Evolutionary conservation across 1,140 invertebrate species (phyloP).

Genomic region (Drosophila repleta): DNA sequence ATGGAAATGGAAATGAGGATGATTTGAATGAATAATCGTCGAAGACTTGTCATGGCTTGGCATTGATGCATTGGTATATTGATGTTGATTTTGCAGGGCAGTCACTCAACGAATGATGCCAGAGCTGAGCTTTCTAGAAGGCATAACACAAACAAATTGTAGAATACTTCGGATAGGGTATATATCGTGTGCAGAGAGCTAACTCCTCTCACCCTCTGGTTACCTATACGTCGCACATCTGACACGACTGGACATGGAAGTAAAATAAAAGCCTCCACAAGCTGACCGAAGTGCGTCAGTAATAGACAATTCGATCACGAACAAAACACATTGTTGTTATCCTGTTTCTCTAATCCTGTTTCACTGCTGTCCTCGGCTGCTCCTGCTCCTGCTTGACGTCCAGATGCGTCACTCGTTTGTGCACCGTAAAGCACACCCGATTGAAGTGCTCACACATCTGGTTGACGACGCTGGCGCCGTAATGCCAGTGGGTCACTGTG

Average conservation of each 20-base stretch:
- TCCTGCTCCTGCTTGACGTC: slow-evolving; percentile 5
- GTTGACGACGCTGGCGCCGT: slow-evolving; percentile 92
- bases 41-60: slow-evolving; percentile 1
- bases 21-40: neutral
- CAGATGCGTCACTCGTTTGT: slow-evolving; percentile 48
- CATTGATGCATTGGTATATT: no score
- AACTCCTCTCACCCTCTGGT: slow-evolving; percentile 4
- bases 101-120: no score
- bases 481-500: slow-evolving; percentile 93
- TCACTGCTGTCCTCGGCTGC: slow-evolving; percentile 16
- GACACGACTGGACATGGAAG: neutral
- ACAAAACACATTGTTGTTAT: slow-evolving; percentile 3
- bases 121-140: neutral
- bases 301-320: neutral
- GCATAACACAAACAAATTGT: neutral
- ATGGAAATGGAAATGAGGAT: slow-evolving; percentile 5
- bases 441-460: slow-evolving; percentile 84
- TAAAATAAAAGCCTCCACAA: slow-evolving; percentile 2
- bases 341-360: slow-evolving; percentile 20
- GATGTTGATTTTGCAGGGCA: no score
- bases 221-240: no score
- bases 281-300: neutral
- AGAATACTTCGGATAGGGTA: neutral
- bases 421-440: slow-evolving; percentile 79
- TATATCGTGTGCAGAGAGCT: neutral